These are phyloP conservation scores for Apeltes quadracus DNA, from an alignment of 2,113 vertebrate genomes.

Conservation along the genomic window DNA sequence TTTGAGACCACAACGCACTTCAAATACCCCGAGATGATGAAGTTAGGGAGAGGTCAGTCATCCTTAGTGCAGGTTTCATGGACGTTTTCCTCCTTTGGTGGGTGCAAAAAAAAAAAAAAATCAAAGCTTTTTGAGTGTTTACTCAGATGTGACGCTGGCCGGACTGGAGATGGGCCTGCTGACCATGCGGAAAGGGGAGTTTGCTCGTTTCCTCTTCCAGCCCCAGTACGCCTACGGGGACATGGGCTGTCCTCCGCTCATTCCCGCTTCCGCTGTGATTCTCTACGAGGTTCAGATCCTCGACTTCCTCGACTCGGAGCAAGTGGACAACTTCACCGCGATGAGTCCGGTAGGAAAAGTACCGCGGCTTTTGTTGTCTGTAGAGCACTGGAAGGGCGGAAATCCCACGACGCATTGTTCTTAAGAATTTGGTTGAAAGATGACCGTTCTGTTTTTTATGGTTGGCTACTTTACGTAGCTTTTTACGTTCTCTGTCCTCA, in stretches of 20 bases:
- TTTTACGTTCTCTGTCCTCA: conserved; percentile 53
- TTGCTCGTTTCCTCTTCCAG: conserved; percentile 85
- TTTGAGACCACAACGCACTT: conserved; percentile 84
- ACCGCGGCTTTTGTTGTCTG: not conserved
- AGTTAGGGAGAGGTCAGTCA: conserved; percentile 88
- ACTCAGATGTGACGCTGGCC: conserved; percentile 86
- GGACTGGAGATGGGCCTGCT: conserved; percentile 89
- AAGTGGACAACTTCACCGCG: conserved; percentile 84
- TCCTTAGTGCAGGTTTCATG: fast-evolving
- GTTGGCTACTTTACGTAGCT: not conserved
- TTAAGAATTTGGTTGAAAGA: no score
- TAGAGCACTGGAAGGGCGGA: not conserved
- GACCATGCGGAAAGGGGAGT: conserved; percentile 90
- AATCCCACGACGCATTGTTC: not conserved
- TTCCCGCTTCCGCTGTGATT: conserved; percentile 83
- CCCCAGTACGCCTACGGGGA: conserved; percentile 88
- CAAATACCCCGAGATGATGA: conserved; percentile 84
- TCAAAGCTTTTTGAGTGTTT: not conserved
- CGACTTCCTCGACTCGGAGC: conserved; percentile 86
- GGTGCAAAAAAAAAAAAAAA: no score
- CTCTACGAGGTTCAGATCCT: conserved; percentile 89
- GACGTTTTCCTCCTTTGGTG: not conserved
- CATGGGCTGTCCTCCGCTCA: conserved; percentile 87
- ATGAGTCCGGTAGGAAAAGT: conserved; percentile 78
- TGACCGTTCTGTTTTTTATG: no score